phyloP scores from a whole-genome alignment of 2,888 invertebrate genomes.

The Drosophila parthenogenetica region DNA sequence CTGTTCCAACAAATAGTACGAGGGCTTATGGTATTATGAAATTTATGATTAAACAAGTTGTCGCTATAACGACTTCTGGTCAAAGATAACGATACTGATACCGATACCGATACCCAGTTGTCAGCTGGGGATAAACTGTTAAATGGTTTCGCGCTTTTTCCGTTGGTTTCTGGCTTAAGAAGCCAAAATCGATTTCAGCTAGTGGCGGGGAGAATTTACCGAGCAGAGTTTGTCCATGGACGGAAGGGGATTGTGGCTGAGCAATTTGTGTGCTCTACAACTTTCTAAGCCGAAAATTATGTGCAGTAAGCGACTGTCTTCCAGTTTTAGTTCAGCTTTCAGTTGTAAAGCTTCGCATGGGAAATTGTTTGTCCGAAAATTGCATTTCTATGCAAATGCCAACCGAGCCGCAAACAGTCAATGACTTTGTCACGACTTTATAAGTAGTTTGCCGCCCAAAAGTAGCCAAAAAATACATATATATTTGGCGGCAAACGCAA shows the following conservation, averaged over 20 bases:
- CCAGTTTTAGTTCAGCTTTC: constrained; percentile 10
- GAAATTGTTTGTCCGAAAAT: constrained; percentile 65
- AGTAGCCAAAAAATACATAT: constrained; percentile 46
- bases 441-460: constrained; percentile 70
- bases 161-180: constrained; percentile 50
- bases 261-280: constrained; percentile 64
- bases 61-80: constrained; percentile 59
- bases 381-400: constrained; percentile 80
- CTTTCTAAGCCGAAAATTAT: constrained; percentile 81
- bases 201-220: not conserved
- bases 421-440: constrained; percentile 80
- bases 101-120: constrained; percentile 41
- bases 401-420: constrained; percentile 70
- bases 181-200: constrained; percentile 67
- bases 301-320: constrained; percentile 56
- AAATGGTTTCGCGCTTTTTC: constrained; percentile 56
- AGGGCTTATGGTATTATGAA: constrained; percentile 61
- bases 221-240: too few species aligned
- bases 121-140: constrained; percentile 71
- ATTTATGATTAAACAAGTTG: constrained; percentile 79
- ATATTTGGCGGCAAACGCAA: constrained; percentile 17
- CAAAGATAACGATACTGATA: constrained; percentile 22
- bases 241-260: constrained; percentile 2
- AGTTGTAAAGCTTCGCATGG: not conserved
- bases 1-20: constrained; percentile 36